Base-by-base conservation (phyloP, 1,140 invertebrate genomes). In the Chrysopa pallens region DNA sequence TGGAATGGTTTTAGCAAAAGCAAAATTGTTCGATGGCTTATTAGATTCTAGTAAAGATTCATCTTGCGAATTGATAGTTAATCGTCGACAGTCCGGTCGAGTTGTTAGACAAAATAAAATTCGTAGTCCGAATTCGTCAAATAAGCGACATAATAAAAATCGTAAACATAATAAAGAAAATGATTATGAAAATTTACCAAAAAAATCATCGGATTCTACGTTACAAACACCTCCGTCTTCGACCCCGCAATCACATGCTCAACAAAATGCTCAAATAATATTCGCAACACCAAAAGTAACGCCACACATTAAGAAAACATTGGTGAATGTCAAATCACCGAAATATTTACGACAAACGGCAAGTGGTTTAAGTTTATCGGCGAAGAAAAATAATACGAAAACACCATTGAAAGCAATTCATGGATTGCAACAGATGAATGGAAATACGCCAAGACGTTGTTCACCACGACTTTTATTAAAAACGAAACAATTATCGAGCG, bases 1-100 rank as follows among this genome's bases (percentile, higher is more conserved):
- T 8, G 76, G 76, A 6, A 78, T 77, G 73, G 76, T 80, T 1
- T 48, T 75, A 29, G 73, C 71, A 0, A 77, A 75, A 59, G 73
- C 74, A 1, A 72, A 69, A 50, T 55, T 78, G 6, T 80, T 78
- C 49, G 72, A 77, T 48, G 64, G 65, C 7, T 57, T 69, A 29
- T 59, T 55, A 28, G 45, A 55, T 42, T 47, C 47, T 39, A 39
- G 36, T 14, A 38, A 5, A 8, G 39, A 44, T 37, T 40, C 11
- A 12, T 23, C 36, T 8, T n/a, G 33, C 8, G 42, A 12, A 8
- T 44, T 8, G 36, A 45, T 39, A 43, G 37, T 14, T 38, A 36
- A 41, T 38, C 29, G 41, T 36, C 9, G 44, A 37, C 8, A 29
- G 39, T 5, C 42, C 39, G 14, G 23, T 37, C 3, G 27, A 46